Evolutionary conservation across 2,113 vertebrate species (phyloP).

Genomic region (Orcinus orca): DNA sequence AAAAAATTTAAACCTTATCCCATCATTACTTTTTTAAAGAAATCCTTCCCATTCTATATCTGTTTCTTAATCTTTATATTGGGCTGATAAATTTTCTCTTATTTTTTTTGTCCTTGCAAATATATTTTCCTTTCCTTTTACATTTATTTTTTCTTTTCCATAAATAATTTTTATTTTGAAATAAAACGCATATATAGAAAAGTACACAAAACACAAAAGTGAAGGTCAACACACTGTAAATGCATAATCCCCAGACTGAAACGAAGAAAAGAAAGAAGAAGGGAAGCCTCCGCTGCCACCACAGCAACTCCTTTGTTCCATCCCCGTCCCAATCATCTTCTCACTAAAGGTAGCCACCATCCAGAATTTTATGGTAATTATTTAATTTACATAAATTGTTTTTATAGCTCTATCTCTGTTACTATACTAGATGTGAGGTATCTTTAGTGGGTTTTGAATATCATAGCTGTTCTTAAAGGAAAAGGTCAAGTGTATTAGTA

Average conservation of each 20-base stretch:
- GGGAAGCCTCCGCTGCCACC: accelerated
- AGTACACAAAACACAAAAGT: background rate
- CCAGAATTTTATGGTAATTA: background rate
- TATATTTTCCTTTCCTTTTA: background rate
- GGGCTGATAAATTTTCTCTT: background rate
- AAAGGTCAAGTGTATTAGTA: background rate
- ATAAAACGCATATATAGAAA: background rate
- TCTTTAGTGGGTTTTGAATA: background rate
- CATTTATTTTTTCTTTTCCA: background rate
- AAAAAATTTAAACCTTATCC: background rate
- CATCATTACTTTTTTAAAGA: background rate
- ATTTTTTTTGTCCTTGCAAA: background rate
- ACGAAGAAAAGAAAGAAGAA: background rate
- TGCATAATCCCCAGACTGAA: background rate
- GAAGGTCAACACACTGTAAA: background rate
- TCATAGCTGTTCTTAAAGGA: background rate
- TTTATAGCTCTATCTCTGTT: background rate
- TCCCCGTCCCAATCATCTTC: too few species aligned
- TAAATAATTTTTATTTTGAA: background rate
- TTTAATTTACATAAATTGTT: background rate
- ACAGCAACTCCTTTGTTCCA: background rate
- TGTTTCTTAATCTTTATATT: background rate
- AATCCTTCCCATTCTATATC: background rate
- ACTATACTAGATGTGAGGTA: background rate
- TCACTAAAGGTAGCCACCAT: background rate